Evolutionary conservation across 2,113 vertebrate species (phyloP).

Genomic region (Gopherus evgoodei): DNA sequence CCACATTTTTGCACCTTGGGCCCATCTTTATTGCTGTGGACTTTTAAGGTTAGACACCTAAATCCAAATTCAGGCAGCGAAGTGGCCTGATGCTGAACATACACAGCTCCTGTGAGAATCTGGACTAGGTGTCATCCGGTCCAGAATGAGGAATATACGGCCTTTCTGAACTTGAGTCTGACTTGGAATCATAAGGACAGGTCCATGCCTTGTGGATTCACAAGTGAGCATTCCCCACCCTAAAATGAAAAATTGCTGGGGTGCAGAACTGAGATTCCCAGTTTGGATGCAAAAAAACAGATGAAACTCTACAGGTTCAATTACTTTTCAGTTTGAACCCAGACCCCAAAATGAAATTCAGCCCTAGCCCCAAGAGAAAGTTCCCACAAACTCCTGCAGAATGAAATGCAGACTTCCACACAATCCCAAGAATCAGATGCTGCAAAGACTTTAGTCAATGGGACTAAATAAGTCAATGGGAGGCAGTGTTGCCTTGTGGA

Average conservation of each 20-base stretch:
- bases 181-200: background rate
- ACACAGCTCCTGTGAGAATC: constrained; percentile 5
- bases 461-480: background rate
- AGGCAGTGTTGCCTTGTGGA: background rate
- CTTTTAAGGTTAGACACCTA: background rate
- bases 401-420: background rate
- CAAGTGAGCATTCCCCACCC: background rate
- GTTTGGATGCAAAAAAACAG: background rate
- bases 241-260: background rate
- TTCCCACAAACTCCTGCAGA: background rate
- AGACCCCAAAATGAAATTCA: background rate
- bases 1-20: background rate
- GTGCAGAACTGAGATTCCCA: background rate
- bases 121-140: fast-evolving
- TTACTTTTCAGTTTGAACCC: background rate
- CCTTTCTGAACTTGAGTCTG: background rate
- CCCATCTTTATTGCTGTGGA: constrained; percentile 17
- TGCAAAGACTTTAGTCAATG: background rate
- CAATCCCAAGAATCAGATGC: background rate
- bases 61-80: background rate
- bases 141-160: background rate
- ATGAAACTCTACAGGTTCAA: background rate
- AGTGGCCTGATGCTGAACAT: background rate
- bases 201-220: background rate
- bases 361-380: background rate